These are phyloP conservation scores for Stenurella melanura DNA, from an alignment of 2,888 invertebrate species.

Conservation along the genomic window DNA sequence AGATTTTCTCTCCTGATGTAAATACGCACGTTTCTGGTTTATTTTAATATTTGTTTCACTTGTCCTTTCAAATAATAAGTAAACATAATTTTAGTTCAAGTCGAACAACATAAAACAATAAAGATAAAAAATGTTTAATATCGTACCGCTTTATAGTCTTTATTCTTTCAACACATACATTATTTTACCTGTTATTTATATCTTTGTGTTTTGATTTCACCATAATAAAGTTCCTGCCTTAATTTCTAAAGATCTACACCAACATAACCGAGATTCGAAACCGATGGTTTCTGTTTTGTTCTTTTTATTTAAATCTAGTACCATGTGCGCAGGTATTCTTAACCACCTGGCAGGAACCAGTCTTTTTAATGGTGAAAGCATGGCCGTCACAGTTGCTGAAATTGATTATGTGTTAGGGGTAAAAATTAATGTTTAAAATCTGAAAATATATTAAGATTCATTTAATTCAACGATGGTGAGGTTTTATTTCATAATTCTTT, in stretches of 20 bases:
- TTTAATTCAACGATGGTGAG: no score
- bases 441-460: no score
- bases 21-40: not conserved
- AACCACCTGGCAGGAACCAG: slow-evolving; percentile 35
- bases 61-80: not conserved
- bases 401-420: not conserved
- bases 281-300: slow-evolving; percentile 21
- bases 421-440: not conserved
- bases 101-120: not conserved
- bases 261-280: not conserved
- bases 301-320: slow-evolving; percentile 28
- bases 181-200: slow-evolving; percentile 14
- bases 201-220: slow-evolving; percentile 10
- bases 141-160: not conserved
- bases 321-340: slow-evolving; percentile 26
- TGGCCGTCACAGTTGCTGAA: slow-evolving; percentile 4
- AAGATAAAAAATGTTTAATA: slow-evolving; percentile 1
- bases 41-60: not conserved
- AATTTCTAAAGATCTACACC: slow-evolving; percentile 8
- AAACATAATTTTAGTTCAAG: not conserved
- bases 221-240: not conserved
- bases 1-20: no score
- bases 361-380: not conserved
- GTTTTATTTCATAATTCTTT: no score
- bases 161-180: not conserved